Conservation (phyloP, 2,888 invertebrate genomes). For the Drosophila meridionalis region DNA sequence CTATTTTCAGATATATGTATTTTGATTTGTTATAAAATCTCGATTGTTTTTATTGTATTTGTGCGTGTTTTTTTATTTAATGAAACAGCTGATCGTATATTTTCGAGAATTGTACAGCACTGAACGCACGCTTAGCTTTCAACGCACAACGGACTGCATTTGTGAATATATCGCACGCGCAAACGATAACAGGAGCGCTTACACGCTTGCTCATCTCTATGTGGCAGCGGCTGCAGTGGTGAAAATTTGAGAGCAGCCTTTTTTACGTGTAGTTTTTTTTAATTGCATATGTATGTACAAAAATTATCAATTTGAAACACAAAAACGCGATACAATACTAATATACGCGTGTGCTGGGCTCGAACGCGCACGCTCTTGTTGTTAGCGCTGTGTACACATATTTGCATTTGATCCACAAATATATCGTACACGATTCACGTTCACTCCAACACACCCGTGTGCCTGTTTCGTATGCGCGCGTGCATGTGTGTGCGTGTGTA, state of each 20-base stretch:
- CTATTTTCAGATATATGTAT: not conserved
- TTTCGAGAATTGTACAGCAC: constrained; percentile 19
- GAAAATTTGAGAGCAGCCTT: constrained; percentile 53
- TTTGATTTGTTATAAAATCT: constrained; percentile 22
- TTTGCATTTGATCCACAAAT: constrained; percentile 29
- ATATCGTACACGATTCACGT: constrained; percentile 62
- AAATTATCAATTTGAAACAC: constrained; percentile 1
- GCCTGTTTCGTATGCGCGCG: constrained; percentile 30
- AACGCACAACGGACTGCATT: constrained; percentile 31
- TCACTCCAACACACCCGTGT: constrained; percentile 38
- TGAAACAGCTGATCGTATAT: constrained; percentile 34
- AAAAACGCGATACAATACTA: not conserved
- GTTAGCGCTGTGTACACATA: constrained; percentile 34
- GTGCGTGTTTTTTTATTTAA: constrained; percentile 6
- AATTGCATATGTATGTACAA: constrained; percentile 24
- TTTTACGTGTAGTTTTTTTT: constrained; percentile 56
- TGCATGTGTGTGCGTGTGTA: constrained; percentile 18
- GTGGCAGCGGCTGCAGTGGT: constrained; percentile 61
- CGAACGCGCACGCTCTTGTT: constrained; percentile 26
- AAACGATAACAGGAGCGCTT: constrained; percentile 36
- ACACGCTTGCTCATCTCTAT: constrained; percentile 51
- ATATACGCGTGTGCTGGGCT: constrained; percentile 27
- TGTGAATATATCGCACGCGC: constrained; percentile 25
- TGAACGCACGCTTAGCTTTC: not conserved
- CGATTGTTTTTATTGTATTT: not conserved